Evolutionary conservation across 1,140 invertebrate species (phyloP), one percentile per base, ranked within the genome.

Genomic region (Platyscapa corneri): DNA sequence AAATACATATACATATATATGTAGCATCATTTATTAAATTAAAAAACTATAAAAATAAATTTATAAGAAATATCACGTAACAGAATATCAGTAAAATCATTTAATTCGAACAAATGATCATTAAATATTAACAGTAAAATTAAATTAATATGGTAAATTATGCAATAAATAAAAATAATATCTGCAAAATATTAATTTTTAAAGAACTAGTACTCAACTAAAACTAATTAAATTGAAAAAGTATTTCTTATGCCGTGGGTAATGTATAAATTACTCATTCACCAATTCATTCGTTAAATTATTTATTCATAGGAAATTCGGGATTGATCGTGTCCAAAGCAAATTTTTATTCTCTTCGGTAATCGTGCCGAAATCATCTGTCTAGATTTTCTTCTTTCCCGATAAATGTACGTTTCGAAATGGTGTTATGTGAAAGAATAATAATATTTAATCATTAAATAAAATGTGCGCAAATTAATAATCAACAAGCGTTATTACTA

Each of bases 261-360:
- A 78, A 78, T 77, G 49, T 76, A 49, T 60, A 27, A 53, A 83
- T 75, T n/a, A 37, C 34, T 34, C 82, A 84, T 84, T 84, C 75
- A 84, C 75, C 80, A 82, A 86, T 67, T 86, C 82, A 83, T 53
- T 74, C 70, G 27, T n/a, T 64, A 78, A 70, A 77, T 88, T 75
- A 75, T 60, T 79, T 37, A 86, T 77, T 86, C 34, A 86, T 32
- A 89, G 88, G 89, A 86, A 84, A 78, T 70, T 85, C 77, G 80
- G 86, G 88, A 89, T 87, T 65, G 56, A 85, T 87, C 86, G 56
- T 56, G 88, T 86, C 88, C 87, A 82, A 89, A 30, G 74, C 89
- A 89, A 89, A 90, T 90, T 88, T 90, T 87, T 86, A 89, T 89
- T 88, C 89, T 89, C 89, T 90, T 88, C 86, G 86, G 87, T 88